A percentile compares a stretch with the other conserved stretches of the same genome.
Conservation (phyloP, 2,113 vertebrate genomes). For the Bucco capensis region DNA sequence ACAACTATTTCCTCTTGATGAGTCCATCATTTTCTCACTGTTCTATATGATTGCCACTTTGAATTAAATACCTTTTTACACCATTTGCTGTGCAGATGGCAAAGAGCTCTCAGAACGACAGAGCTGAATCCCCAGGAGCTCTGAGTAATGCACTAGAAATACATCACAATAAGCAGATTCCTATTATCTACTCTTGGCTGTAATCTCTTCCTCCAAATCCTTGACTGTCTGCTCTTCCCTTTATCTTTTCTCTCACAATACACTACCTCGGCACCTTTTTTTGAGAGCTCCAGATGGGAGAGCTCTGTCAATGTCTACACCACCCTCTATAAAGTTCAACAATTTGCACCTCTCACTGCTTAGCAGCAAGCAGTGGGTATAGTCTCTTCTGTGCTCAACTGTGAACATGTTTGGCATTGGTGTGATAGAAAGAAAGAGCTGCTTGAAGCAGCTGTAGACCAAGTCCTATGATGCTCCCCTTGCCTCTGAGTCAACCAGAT, state of each 20-base stretch:
- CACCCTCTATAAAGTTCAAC: not conserved
- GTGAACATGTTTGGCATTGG: conserved; percentile 3
- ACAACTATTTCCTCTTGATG: not conserved
- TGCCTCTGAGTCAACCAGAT: not conserved
- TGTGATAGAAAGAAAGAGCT: not conserved
- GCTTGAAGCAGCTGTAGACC: not conserved
- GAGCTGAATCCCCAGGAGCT: conserved; percentile 39
- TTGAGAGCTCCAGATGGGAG: not conserved
- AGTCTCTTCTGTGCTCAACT: not conserved
- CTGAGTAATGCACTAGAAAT: not conserved
- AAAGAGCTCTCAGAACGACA: conserved; percentile 36
- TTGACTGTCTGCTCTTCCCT: not conserved
- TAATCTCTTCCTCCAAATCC: conserved; percentile 27
- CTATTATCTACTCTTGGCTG: conserved; percentile 38
- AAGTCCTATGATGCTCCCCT: not conserved
- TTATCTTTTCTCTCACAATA: not conserved
- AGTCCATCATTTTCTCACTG: conserved; percentile 16
- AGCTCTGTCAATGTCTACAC: not conserved
- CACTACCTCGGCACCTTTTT: not conserved
- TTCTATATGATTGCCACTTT: conserved; percentile 21
- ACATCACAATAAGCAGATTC: not conserved
- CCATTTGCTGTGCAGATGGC: conserved; percentile 43
- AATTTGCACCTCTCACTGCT: not conserved
- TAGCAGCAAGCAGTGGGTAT: not conserved
- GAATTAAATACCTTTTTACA: conserved; percentile 55